These are phyloP conservation scores for Pantala flavescens DNA, from an alignment of 1,140 invertebrate genomes.

Conservation along the genomic window DNA sequence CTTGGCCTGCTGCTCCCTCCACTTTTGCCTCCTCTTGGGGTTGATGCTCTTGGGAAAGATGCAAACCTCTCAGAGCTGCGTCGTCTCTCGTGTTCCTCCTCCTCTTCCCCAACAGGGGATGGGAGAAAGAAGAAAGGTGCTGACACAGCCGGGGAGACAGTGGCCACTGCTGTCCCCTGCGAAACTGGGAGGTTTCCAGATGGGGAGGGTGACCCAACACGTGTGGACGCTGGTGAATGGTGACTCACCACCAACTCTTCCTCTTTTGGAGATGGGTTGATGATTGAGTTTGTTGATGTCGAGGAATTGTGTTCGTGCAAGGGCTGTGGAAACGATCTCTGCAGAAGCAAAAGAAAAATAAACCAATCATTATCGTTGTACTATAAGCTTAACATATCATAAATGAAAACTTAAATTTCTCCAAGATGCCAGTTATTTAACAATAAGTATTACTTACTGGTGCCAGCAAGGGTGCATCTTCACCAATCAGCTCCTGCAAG, in stretches of 20 bases:
- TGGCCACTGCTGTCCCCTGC: neutral
- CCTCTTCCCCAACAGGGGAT: slow-evolving; percentile 34
- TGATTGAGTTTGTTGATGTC: neutral
- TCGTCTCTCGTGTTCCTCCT: slow-evolving; percentile 39
- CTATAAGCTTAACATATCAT: no score
- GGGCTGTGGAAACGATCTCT: neutral
- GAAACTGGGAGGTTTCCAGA: slow-evolving; percentile 7
- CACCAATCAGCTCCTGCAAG: neutral
- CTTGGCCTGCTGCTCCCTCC: slow-evolving; percentile 27
- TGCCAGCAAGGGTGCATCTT: neutral
- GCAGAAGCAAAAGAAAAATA: neutral
- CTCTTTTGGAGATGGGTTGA: neutral
- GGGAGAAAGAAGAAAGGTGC: slow-evolving; percentile 25
- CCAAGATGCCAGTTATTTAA: no score
- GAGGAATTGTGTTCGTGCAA: slow-evolving; percentile 9
- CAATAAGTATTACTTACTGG: neutral
- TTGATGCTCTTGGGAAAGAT: slow-evolving; percentile 32
- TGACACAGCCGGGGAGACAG: neutral
- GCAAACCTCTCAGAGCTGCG: slow-evolving; percentile 47
- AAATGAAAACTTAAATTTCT: no score
- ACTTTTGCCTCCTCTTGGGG: slow-evolving; percentile 31
- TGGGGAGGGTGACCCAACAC: neutral
- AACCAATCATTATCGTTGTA: no score
- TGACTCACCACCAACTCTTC: neutral
- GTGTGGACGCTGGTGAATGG: slow-evolving; percentile 23